Percentiles rank a stretch among this genome's conserved stretches.
These are phyloP conservation scores for Tachystola acroxantha DNA, from an alignment of 2,888 invertebrate species.

Conservation along the genomic window DNA sequence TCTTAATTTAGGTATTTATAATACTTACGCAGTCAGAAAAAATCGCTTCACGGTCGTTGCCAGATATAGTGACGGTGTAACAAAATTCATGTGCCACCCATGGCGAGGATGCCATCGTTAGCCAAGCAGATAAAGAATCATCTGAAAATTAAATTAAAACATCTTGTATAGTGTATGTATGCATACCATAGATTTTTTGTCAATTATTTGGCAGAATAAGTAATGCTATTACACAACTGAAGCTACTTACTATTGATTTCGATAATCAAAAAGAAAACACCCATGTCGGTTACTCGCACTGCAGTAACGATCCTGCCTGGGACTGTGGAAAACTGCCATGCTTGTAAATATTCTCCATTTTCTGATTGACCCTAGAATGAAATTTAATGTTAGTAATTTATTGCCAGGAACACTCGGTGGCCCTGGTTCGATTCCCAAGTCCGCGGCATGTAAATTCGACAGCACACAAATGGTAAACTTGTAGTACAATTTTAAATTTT, in stretches of 20 bases:
- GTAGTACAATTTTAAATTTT: no score
- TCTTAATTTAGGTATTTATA: no score
- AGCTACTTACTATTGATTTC: constrained; percentile 55
- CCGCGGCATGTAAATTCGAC: no score
- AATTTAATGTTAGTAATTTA: constrained; percentile 1
- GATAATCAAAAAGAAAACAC: constrained; percentile 65
- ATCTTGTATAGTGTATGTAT: not conserved
- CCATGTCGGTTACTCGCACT: constrained; percentile 63
- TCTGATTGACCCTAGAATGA: constrained; percentile 55
- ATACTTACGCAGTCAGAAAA: constrained; percentile 66
- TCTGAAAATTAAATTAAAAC: constrained; percentile 30
- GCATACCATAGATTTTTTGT: not conserved
- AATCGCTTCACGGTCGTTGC: constrained; percentile 68
- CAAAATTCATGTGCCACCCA: constrained; percentile 59
- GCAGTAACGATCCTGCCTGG: constrained; percentile 62
- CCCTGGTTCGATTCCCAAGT: no score
- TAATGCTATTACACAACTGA: no score
- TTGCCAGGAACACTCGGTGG: no score
- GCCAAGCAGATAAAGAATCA: constrained; percentile 52
- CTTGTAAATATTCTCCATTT: constrained; percentile 64
- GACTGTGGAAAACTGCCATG: constrained; percentile 65
- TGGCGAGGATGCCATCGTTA: constrained; percentile 63
- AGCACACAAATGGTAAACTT: no score
- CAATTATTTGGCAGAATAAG: no score
- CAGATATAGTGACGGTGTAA: constrained; percentile 64